These are phyloP conservation scores for Iphiclides podalirius DNA, from an alignment of 2,888 invertebrate genomes.

Conservation along the genomic window DNA sequence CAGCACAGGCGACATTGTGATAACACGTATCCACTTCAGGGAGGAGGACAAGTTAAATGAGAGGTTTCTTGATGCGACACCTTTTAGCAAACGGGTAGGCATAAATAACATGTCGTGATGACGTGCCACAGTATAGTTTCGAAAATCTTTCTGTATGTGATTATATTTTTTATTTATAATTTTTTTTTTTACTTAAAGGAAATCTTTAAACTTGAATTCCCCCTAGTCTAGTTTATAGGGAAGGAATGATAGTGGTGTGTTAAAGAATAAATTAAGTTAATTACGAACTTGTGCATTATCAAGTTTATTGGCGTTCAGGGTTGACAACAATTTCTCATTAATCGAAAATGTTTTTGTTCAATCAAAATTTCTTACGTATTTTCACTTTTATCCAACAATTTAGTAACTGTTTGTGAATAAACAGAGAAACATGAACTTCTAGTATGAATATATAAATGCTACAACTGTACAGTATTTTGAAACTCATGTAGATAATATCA, in stretches of 20 bases:
- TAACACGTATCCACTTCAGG: slow-evolving; percentile 87
- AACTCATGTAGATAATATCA: not conserved
- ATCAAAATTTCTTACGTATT: not conserved
- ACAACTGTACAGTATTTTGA: not conserved
- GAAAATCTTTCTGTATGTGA: slow-evolving; percentile 62
- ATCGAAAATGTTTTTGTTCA: not conserved
- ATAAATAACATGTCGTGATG: slow-evolving; percentile 73
- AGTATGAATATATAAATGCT: not conserved
- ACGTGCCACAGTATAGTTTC: slow-evolving; percentile 68
- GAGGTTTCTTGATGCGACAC: slow-evolving; percentile 69
- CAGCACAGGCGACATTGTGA: slow-evolving; percentile 95
- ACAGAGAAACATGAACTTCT: not conserved
- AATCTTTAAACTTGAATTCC: slow-evolving; percentile 30
- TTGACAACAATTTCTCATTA: not conserved
- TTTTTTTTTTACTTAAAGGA: slow-evolving; percentile 43
- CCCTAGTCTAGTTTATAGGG: slow-evolving; percentile 45
- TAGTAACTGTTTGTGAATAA: not conserved
- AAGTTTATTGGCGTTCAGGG: slow-evolving; percentile 61
- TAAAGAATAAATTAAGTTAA: slow-evolving; percentile 65
- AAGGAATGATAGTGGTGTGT: slow-evolving; percentile 54
- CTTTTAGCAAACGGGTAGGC: slow-evolving; percentile 60
- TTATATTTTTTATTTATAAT: slow-evolving; percentile 56
- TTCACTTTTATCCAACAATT: no score
- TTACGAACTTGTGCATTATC: slow-evolving; percentile 63
- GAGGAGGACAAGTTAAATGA: slow-evolving; percentile 74